Conservation (phyloP, 2,888 invertebrate species). For the Rhogogaster chlorosoma region DNA sequence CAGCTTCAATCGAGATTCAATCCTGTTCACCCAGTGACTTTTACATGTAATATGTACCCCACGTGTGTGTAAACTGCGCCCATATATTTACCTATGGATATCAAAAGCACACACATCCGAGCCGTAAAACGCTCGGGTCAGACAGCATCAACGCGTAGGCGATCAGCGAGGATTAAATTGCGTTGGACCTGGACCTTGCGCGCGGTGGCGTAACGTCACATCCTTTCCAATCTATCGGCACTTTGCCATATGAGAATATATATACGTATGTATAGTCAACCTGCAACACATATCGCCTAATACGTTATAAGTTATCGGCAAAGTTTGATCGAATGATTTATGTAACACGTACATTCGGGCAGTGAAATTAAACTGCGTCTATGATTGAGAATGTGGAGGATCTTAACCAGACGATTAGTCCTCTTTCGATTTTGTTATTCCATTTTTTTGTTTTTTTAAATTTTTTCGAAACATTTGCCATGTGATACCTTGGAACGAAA, state of each 20-base stretch:
- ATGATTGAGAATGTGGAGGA: not conserved
- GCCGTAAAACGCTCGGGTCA: not conserved
- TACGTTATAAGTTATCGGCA: not conserved
- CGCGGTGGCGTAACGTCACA: slow-evolving; percentile 58
- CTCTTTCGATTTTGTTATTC: not conserved
- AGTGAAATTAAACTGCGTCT: not conserved
- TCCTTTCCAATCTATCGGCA: slow-evolving; percentile 50
- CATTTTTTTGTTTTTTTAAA: not conserved
- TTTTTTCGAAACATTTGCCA: too few species aligned
- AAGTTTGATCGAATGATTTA: not conserved
- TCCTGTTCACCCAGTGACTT: not conserved
- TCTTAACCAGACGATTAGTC: not conserved
- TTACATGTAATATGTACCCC: not conserved
- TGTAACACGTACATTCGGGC: not conserved
- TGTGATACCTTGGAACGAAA: too few species aligned
- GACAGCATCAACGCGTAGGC: slow-evolving; percentile 60
- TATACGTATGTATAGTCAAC: not conserved
- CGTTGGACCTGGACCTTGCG: slow-evolving; percentile 63
- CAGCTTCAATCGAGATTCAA: too few species aligned
- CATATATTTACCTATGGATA: slow-evolving; percentile 54
- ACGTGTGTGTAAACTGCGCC: not conserved
- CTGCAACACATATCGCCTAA: not conserved
- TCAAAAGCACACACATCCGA: slow-evolving; percentile 35
- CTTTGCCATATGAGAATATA: slow-evolving; percentile 15
- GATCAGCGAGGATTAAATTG: slow-evolving; percentile 67